Conservation (phyloP, 2,113 vertebrate genomes). For the Suncus etruscus region DNA sequence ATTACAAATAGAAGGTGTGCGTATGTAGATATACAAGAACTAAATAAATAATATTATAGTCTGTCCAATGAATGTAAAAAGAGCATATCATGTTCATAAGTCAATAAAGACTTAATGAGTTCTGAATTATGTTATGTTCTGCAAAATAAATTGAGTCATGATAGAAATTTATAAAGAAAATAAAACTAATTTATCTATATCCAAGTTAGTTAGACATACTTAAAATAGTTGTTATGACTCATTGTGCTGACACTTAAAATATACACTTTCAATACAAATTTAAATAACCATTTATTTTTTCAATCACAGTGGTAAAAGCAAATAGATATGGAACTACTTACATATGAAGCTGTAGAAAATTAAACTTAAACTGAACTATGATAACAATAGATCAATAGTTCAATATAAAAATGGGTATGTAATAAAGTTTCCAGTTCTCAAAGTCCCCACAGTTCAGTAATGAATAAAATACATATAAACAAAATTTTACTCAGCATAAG, state of each 20-base stretch:
- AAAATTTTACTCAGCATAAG: constrained; percentile 8
- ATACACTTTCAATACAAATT: neutral
- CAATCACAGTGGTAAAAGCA: neutral
- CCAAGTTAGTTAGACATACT: neutral
- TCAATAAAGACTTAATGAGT: constrained; percentile 28
- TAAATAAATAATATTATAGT: neutral
- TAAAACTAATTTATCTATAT: neutral
- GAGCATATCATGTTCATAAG: neutral
- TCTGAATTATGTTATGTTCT: neutral
- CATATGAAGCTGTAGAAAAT: neutral
- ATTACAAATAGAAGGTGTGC: neutral
- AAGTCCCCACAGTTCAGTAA: neutral
- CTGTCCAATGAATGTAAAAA: neutral
- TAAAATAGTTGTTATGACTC: neutral
- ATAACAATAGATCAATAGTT: no score
- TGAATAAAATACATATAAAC: neutral
- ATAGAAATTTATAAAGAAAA: neutral
- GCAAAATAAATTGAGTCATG: constrained; percentile 10
- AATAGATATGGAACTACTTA: constrained; percentile 14
- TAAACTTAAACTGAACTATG: no score
- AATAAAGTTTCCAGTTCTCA: constrained; percentile 3
- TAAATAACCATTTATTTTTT: neutral
- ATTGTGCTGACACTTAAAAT: neutral
- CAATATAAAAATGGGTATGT: neutral
- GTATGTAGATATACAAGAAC: neutral